These are phyloP conservation scores for Amorpha juglandis DNA, from an alignment of 2,888 invertebrate species.

Conservation along the genomic window DNA sequence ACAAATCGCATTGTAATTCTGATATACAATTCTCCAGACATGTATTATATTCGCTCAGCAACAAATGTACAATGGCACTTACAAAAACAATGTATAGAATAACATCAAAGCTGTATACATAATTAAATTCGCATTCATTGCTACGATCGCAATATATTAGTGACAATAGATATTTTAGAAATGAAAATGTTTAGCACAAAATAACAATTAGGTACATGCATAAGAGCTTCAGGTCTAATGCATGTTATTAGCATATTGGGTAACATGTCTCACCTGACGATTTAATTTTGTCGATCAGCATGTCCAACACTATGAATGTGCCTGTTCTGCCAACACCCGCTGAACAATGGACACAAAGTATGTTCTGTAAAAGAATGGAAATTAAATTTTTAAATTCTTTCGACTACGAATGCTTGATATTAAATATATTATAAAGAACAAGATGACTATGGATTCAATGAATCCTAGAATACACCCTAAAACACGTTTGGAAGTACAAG, in stretches of 20 bases:
- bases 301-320: conserved; percentile 98
- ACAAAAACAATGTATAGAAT: not conserved
- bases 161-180: not conserved
- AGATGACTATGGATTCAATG: no score
- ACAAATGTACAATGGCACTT: conserved; percentile 1
- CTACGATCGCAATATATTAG: not conserved
- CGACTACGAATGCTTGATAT: not conserved
- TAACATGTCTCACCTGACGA: conserved; percentile 83
- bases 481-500: no score
- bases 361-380: conserved; percentile 67
- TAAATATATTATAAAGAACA: no score
- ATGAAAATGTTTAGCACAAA: not conserved
- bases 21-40: no score
- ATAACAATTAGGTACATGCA: not conserved
- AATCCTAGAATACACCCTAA: no score
- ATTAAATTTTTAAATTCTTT: not conserved
- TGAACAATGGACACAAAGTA: conserved; percentile 96
- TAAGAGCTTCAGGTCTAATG: no score
- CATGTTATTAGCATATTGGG: conserved; percentile 1
- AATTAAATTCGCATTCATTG: conserved; percentile 16
- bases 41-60: not conserved
- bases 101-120: not conserved
- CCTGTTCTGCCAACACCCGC: conserved; percentile 99
- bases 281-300: conserved; percentile 97
- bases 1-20: no score